phyloP scores from a whole-genome alignment of 2,888 invertebrate genomes.

The Eupithecia inturbata region DNA sequence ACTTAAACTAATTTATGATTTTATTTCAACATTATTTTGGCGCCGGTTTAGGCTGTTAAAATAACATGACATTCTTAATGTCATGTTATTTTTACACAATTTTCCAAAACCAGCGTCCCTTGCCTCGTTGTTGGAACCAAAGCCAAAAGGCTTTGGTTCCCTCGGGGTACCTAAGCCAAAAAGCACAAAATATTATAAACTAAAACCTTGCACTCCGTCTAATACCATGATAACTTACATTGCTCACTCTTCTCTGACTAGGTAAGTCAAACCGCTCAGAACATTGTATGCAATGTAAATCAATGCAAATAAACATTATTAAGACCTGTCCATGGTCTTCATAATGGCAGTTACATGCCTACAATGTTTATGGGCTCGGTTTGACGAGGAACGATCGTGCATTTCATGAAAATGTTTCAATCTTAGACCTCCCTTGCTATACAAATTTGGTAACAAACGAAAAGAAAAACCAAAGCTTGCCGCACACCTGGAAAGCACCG shows the following conservation, averaged over 20 bases:
- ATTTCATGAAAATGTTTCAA: slow-evolving; percentile 60
- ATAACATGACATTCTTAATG: too few relatives aligned
- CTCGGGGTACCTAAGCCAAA: too few relatives aligned
- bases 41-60: not conserved
- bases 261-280: slow-evolving; percentile 22
- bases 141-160: slow-evolving; percentile 42
- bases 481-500: too few relatives aligned
- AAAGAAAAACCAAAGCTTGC: too few relatives aligned
- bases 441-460: too few relatives aligned
- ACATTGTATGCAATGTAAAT: slow-evolving; percentile 42
- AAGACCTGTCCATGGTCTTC: slow-evolving; percentile 53
- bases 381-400: slow-evolving; percentile 61
- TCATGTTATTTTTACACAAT: not conserved
- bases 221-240: slow-evolving; percentile 31
- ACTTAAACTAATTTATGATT: not conserved
- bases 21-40: not conserved
- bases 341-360: slow-evolving; percentile 54
- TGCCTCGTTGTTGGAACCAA: slow-evolving; percentile 66
- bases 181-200: slow-evolving; percentile 48
- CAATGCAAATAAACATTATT: slow-evolving; percentile 58
- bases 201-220: slow-evolving; percentile 43
- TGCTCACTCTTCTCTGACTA: slow-evolving; percentile 48
- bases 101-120: slow-evolving; percentile 63
- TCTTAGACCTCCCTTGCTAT: not conserved
- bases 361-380: slow-evolving; percentile 51